phyloP scores from a whole-genome alignment of 2,113 vertebrate genomes.

The Ascaphus truei region DNA sequence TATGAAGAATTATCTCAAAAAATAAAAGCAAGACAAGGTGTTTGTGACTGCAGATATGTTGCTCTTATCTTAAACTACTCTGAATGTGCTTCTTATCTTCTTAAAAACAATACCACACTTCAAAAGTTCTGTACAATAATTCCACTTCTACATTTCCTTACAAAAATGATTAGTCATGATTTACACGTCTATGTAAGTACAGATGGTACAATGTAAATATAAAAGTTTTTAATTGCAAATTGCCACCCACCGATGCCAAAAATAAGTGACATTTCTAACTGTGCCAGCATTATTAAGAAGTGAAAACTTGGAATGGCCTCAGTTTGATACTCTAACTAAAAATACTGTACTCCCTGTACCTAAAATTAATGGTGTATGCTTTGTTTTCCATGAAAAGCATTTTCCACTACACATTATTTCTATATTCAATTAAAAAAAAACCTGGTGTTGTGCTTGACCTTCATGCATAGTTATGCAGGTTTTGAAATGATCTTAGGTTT shows the following conservation, averaged over 20 bases:
- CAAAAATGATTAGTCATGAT: too few relatives aligned
- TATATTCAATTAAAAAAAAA: background rate
- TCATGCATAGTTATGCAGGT: background rate
- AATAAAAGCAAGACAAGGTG: too few relatives aligned
- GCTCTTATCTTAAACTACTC: too few relatives aligned
- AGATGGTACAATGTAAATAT: background rate
- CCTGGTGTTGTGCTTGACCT: background rate
- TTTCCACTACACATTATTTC: background rate
- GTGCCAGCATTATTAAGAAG: background rate
- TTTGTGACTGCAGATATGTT: too few relatives aligned
- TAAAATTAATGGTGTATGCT: background rate
- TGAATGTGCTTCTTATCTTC: too few relatives aligned
- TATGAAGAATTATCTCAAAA: too few relatives aligned
- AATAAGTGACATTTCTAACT: background rate
- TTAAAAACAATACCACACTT: too few relatives aligned
- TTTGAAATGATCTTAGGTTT: too few relatives aligned
- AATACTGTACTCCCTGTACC: background rate
- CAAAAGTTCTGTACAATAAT: too few relatives aligned
- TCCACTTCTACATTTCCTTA: too few relatives aligned
- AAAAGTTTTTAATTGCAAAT: background rate
- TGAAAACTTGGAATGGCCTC: background rate
- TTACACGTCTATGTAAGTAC: background rate
- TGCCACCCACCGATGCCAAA: background rate
- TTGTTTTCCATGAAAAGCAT: background rate
- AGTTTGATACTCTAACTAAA: too few relatives aligned